Evolutionary conservation across 2,888 invertebrate species (phyloP).

Genomic region (Pristionchus maxplancki): DNA sequence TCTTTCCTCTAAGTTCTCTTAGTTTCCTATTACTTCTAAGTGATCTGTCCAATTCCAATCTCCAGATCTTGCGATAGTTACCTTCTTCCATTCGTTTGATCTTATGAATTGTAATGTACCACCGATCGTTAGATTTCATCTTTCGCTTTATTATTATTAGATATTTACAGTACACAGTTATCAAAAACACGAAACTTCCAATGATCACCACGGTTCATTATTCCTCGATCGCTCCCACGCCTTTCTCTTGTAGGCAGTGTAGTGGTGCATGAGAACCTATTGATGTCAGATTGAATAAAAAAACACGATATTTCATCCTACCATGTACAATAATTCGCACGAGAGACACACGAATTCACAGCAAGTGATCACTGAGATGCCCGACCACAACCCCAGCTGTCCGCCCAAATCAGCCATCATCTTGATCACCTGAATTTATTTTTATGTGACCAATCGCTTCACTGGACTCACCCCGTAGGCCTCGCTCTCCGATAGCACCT

Average conservation of each 20-base stretch:
- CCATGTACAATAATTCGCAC: slow-evolving; percentile 69
- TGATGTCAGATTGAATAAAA: not conserved
- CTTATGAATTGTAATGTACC: too few relatives aligned
- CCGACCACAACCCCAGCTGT: slow-evolving; percentile 73
- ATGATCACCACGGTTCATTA: slow-evolving; percentile 47
- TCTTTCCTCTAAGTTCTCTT: too few relatives aligned
- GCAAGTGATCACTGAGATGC: slow-evolving; percentile 73
- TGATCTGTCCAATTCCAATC: too few relatives aligned
- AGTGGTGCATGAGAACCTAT: slow-evolving; percentile 45
- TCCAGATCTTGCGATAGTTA: too few relatives aligned
- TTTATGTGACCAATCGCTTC: not conserved
- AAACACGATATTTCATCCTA: slow-evolving; percentile 35
- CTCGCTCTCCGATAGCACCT: slow-evolving; percentile 71
- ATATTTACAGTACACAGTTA: too few relatives aligned
- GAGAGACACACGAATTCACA: slow-evolving; percentile 73
- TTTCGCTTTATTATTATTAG: too few relatives aligned
- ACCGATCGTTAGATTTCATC: too few relatives aligned
- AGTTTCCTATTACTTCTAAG: too few relatives aligned
- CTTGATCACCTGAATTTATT: slow-evolving; percentile 69
- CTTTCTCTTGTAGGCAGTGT: slow-evolving; percentile 34
- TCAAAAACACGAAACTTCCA: not conserved
- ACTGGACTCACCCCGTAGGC: slow-evolving; percentile 71
- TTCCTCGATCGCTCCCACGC: slow-evolving; percentile 19
- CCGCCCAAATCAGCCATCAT: slow-evolving; percentile 77
- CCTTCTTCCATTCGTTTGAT: too few relatives aligned